phyloP scores from a whole-genome alignment of 1,140 invertebrate genomes.

The Cydia amplana region DNA sequence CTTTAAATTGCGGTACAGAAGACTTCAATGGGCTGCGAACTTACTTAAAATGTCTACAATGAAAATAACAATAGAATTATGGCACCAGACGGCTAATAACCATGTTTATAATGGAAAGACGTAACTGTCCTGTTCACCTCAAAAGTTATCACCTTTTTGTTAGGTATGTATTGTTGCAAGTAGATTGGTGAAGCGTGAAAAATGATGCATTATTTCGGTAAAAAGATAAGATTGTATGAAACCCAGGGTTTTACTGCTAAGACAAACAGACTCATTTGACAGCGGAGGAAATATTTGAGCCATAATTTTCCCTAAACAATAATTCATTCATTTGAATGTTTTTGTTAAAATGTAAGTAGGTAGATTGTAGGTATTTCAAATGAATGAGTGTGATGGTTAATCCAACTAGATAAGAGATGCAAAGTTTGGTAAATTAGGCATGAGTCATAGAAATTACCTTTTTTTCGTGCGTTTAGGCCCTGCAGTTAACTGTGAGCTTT shows the following conservation, averaged over 20 bases:
- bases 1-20: slow-evolving; percentile 9
- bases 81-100: background rate
- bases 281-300: background rate
- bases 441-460: background rate
- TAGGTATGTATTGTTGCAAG: background rate
- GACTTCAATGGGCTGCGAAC: slow-evolving; percentile 17
- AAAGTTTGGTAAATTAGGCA: background rate
- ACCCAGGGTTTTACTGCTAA: background rate
- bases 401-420: background rate
- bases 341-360: background rate
- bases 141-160: background rate
- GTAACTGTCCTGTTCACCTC: background rate
- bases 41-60: background rate
- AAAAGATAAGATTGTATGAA: background rate
- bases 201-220: slow-evolving; percentile 12
- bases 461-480: too few species aligned
- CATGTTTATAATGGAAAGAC: background rate
- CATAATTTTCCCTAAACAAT: background rate
- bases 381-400: background rate
- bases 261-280: background rate
- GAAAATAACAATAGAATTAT: background rate
- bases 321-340: slow-evolving; percentile 1
- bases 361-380: background rate
- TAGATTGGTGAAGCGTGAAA: background rate
- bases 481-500: too few species aligned